A percentile compares a stretch with the other conserved stretches of the same genome.
Evolutionary conservation across 1,140 invertebrate genomes (phyloP).

Genomic region (Diachasmimorpha longicaudata): DNA sequence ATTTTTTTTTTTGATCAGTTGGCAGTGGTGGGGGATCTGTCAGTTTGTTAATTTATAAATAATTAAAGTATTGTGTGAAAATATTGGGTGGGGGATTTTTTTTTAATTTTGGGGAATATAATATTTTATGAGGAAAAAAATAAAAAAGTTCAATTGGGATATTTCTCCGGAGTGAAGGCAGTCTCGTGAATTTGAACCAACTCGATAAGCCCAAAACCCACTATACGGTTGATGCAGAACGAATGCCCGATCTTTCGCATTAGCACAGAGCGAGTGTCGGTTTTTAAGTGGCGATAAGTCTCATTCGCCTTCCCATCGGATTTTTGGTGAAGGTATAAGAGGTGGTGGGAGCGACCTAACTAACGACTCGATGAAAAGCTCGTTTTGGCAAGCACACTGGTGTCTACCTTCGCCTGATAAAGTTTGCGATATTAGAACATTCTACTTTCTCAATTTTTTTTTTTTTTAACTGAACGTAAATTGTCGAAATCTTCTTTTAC

Average conservation of each 20-base stretch:
- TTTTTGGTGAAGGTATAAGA: constrained; percentile 2
- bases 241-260: not conserved
- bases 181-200: too few species aligned
- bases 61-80: too few species aligned
- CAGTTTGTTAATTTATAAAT: too few species aligned
- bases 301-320: not conserved
- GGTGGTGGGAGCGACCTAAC: constrained; percentile 36
- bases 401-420: constrained; percentile 26
- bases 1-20: too few species aligned
- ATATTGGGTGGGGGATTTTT: too few species aligned
- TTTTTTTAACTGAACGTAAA: not conserved
- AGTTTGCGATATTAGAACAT: constrained; percentile 37
- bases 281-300: constrained; percentile 33
- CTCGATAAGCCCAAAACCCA: not conserved
- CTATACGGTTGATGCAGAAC: constrained; percentile 3
- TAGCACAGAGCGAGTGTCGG: not conserved
- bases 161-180: too few species aligned
- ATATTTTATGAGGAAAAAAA: too few species aligned
- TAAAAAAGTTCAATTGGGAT: too few species aligned
- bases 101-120: too few species aligned
- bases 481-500: constrained; percentile 5
- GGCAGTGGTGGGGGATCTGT: too few species aligned
- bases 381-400: constrained; percentile 38
- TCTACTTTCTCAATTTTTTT: constrained; percentile 25
- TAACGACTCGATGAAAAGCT: constrained; percentile 63